Base-by-base conservation (phyloP, 1,140 invertebrate genomes). In the Zaprionus camerounensis region DNA sequence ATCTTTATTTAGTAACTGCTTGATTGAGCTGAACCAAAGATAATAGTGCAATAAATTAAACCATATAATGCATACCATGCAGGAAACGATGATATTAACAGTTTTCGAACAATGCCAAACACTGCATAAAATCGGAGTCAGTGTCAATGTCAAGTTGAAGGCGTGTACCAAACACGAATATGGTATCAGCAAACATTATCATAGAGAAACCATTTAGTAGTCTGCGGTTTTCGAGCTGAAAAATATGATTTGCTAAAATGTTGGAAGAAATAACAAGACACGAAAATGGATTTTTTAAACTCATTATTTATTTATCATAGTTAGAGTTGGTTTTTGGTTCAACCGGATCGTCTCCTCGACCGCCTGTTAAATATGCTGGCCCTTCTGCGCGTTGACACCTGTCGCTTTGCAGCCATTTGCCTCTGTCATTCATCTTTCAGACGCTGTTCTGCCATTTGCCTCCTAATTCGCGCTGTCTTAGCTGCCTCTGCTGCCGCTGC, bases 31-130 rank as follows among this genome's bases (percentile, higher is more conserved):
- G 17, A 24, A 20, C 46, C 5, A 51, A 51, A 51, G 46, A 13
- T 51, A 51, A 51, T 51, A 24, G 46, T 51, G 20, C 20, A 22
- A 46, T 51, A 51, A 51, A 51, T 51, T 51, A 5, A 24, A 5
- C 2, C 46, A 51, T 51, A 51, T 51, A 51, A 51, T 51, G 46
- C 22, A 51, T 12, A 51, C 9, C 11, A 24, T 51, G 46, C 46
- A 51, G 46, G 46, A 51, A 51, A 51, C 46, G 46, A 51, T 51
- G 20, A 12, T 51, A 51, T 51, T 51, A 51, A 51, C 46, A 51
- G 46, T 24, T 51, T 24, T 24, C 24, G 5, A 51, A 51, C 46
- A 51, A 51, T 51, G 46, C 20, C 46, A 51, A 51, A 51, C 46
- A 51, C 46, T 5, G n/a, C 22, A 51, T 51, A 0, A 13, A 51